Conservation (phyloP, 1,140 invertebrate species). For the Ptiloglossa arizonensis region DNA sequence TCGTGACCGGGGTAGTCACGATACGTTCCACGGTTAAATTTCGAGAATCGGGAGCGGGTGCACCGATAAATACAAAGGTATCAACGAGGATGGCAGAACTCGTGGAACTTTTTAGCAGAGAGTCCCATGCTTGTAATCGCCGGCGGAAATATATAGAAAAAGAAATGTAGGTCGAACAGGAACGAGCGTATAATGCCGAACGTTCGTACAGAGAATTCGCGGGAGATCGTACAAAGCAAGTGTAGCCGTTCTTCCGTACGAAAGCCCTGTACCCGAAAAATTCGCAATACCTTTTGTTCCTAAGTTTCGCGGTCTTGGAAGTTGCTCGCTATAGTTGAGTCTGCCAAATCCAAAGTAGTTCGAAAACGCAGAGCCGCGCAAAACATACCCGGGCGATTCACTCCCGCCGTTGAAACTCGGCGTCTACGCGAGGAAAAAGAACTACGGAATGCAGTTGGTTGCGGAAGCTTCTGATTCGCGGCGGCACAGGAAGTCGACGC, state of each 20-base stretch:
- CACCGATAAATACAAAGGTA: background rate
- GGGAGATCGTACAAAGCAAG: conserved; percentile 9
- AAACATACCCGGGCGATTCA: conserved; percentile 47
- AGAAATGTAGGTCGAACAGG: background rate
- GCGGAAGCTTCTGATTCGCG: conserved; percentile 32
- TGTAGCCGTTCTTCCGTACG: conserved; percentile 10
- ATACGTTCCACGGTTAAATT: too few species aligned
- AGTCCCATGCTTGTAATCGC: background rate
- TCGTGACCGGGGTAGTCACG: too few species aligned
- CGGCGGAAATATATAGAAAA: background rate
- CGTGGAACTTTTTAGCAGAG: background rate
- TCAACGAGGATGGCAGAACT: background rate
- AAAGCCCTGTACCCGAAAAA: conserved; percentile 15
- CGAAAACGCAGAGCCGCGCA: conserved; percentile 46
- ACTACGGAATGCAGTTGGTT: conserved; percentile 24
- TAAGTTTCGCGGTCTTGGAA: conserved; percentile 40
- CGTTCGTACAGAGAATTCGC: background rate
- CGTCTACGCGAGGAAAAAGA: conserved; percentile 38
- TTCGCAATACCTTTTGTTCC: conserved; percentile 50
- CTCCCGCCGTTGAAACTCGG: conserved; percentile 4
- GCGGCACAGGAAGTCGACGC: conserved; percentile 40
- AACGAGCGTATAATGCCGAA: background rate
- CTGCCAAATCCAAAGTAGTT: conserved; percentile 56
- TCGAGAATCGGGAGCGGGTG: too few species aligned
- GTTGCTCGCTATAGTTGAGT: conserved; percentile 12